Base-by-base conservation (phyloP, 2,113 vertebrate species). In the Melanostigma gelatinosum region DNA sequence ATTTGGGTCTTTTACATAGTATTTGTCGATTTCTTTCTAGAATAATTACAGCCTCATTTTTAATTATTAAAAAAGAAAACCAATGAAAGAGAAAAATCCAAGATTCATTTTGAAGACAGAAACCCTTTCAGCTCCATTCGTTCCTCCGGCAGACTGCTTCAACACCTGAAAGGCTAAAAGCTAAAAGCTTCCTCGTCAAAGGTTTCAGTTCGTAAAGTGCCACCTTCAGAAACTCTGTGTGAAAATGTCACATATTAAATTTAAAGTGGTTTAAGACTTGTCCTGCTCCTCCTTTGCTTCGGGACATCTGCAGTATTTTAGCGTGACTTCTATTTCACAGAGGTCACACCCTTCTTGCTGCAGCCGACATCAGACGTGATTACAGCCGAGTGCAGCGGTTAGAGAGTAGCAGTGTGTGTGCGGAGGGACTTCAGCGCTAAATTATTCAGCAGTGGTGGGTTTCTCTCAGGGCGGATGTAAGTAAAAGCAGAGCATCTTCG, bases 371-470 rank as follows among this genome's bases (percentile, higher is more conserved):
- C 40, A 44, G 40, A 72, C 72, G 72, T 78, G 46, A 75, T 75
- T 40, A 76, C 80, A 76, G 69, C 54, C 70, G 69, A 32, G 58
- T 62, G 52, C 57, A 12, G 82, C 61, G 82, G 85, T 67, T 40
- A 61, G 54, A 52, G 72, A 60, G 64, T 10, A 57, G 57, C 4
- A 1, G 52, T 58, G 22, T 75, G 62, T 77, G 79, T 60, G 72
- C 27, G 64, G 29, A n/a, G 36, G 66, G 85, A 78, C 74, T 78
- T 82, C 29, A 44, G 75, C 42, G 38, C 32, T 93, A 48, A 93
- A 94, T 93, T 83, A 93, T 93, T 93, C 85, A 93, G 75, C 34
- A 76, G 83, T 68, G 77, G 85, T 77, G 67, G 73, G 79, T 83
- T 85, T 72, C 80, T 87, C 85, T 86, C 72, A 4, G 58, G 57